Evolutionary conservation across 2,797 vertebrate species (phyloP).

Genomic region (Neostethus bicornis): DNA sequence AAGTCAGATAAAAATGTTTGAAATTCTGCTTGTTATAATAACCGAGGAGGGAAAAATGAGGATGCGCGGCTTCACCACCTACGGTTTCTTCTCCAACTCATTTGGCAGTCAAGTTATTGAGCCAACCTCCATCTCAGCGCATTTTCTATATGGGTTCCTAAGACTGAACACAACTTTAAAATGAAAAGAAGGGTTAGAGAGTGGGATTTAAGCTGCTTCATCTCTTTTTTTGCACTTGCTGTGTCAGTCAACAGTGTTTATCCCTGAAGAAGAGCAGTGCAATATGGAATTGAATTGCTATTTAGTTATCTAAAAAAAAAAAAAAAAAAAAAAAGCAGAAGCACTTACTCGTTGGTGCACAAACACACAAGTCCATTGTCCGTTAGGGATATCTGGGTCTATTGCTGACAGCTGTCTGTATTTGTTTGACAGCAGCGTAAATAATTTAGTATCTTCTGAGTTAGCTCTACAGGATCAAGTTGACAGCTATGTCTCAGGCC

Average conservation of each 20-base stretch:
- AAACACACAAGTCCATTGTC: constrained; percentile 11
- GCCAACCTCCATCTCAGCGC: constrained; percentile 3
- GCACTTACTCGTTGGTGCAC: neutral
- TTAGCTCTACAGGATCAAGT: constrained; percentile 37
- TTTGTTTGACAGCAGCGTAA: constrained; percentile 47
- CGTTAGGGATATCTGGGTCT: constrained; percentile 16
- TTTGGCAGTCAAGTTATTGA: constrained; percentile 16
- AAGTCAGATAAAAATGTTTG: neutral
- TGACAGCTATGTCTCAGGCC: constrained; percentile 56
- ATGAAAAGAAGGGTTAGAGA: constrained; percentile 14
- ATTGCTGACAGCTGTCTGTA: constrained; percentile 52
- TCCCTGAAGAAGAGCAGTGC: constrained; percentile 11
- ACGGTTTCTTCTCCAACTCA: constrained; percentile 8
- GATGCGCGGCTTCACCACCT: neutral
- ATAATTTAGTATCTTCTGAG: constrained; percentile 56
- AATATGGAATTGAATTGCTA: constrained; percentile 7
- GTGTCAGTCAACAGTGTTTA: constrained; percentile 6
- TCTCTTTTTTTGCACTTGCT: constrained; percentile 16
- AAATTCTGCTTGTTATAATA: neutral
- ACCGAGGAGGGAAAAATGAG: neutral
- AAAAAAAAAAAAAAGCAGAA: neutral
- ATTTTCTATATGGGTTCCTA: constrained; percentile 12
- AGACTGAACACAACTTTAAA: constrained; percentile 17
- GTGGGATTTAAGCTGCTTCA: constrained; percentile 1
- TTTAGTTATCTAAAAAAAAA: constrained; percentile 1